These are phyloP conservation scores for Calameuta pallipes DNA, from an alignment of 2,888 invertebrate species.

Conservation along the genomic window DNA sequence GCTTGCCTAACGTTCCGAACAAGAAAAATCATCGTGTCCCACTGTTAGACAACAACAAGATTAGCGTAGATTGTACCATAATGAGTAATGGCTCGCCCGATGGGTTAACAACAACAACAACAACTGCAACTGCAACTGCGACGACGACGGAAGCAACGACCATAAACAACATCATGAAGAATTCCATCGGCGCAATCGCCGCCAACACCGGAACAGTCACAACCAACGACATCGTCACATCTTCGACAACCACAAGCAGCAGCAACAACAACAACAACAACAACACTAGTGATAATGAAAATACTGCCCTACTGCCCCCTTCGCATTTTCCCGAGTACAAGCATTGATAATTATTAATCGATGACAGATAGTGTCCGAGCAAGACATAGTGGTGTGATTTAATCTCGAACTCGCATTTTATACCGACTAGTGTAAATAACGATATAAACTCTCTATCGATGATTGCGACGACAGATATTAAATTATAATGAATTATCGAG, in stretches of 20 bases:
- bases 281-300: slow-evolving; percentile 64
- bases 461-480: slow-evolving; percentile 57
- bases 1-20: slow-evolving; percentile 58
- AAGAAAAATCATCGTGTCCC: slow-evolving; percentile 41
- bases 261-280: slow-evolving; percentile 37
- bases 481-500: slow-evolving; percentile 59
- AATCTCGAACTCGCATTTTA: slow-evolving; percentile 65
- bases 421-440: slow-evolving; percentile 65
- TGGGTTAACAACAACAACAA: slow-evolving; percentile 45
- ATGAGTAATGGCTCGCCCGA: slow-evolving; percentile 54
- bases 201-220: too few relatives aligned
- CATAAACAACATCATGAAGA: too few relatives aligned
- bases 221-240: too few relatives aligned
- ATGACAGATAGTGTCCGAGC: slow-evolving; percentile 60
- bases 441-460: slow-evolving; percentile 46
- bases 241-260: too few relatives aligned
- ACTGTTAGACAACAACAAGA: slow-evolving; percentile 59
- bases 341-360: slow-evolving; percentile 64
- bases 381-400: slow-evolving; percentile 60
- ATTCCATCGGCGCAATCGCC: too few relatives aligned
- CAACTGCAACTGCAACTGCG: too few relatives aligned
- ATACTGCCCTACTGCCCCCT: slow-evolving; percentile 63
- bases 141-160: too few relatives aligned
- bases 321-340: slow-evolving; percentile 64
- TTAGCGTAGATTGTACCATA: slow-evolving; percentile 65